A percentile compares a stretch with the other conserved stretches of the same genome.
Conservation (phyloP, 1,140 invertebrate species). For the honey bee (Apis mellifera) region DNA sequence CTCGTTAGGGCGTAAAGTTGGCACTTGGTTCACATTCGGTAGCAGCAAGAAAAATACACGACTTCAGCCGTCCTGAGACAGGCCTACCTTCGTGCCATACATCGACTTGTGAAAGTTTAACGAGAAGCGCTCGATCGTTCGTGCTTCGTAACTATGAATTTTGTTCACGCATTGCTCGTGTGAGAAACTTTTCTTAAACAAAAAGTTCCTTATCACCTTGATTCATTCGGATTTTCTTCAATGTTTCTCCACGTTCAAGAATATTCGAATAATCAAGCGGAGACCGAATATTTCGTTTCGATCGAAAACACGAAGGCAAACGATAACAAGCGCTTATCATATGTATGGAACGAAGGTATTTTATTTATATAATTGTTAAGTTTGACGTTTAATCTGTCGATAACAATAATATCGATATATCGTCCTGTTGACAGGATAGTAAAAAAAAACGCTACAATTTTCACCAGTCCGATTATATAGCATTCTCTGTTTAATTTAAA, state of each 20-base stretch:
- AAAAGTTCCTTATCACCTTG: not conserved
- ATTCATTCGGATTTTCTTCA: not conserved
- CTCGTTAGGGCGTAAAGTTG: conserved; percentile 83
- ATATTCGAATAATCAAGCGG: not conserved
- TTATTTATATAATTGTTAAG: conserved; percentile 31
- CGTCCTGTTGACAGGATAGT: conserved; percentile 15
- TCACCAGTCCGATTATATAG: conserved; percentile 2
- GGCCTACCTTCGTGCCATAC: conserved; percentile 81
- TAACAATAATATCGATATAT: not conserved
- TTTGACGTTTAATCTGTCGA: conserved; percentile 18
- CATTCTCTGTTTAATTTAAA: conserved; percentile 23
- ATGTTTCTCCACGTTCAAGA: not conserved
- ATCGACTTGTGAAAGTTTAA: conserved; percentile 70
- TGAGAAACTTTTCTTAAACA: not conserved
- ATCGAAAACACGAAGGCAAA: not conserved
- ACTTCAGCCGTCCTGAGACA: conserved; percentile 81
- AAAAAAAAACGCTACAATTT: conserved; percentile 23
- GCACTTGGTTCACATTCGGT: conserved; percentile 84
- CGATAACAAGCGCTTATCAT: conserved; percentile 51
- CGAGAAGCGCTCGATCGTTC: conserved; percentile 50
- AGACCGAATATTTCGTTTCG: not conserved
- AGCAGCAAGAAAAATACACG: conserved; percentile 82
- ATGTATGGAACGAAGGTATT: conserved; percentile 69
- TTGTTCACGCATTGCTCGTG: not conserved
- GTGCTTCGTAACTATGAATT: not conserved